Evolutionary conservation across 2,113 vertebrate species (phyloP), one percentile per base, ranked within the genome.

Genomic region (Chrysemys picta): DNA sequence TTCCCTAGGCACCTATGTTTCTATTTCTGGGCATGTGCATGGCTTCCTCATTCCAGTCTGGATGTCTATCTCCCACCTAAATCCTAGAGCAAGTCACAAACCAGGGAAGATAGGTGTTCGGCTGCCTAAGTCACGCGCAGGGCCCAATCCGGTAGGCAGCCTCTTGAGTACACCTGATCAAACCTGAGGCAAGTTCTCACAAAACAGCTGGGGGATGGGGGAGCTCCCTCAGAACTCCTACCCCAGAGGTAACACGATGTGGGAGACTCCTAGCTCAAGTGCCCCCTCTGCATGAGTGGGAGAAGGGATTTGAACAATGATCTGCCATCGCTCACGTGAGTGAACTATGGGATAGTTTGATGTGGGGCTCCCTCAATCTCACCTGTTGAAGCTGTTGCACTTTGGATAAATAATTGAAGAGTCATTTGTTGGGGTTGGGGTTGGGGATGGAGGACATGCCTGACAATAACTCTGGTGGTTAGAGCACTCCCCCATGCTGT

Each of bases 371-470:
- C 35, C 16, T n/a, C 29, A n/a, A 10, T 69, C 62, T 69, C 35
- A 35, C 62, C 62, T n/a, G 31, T n/a, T 69, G 31, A 69, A 69
- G 31, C 29, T 31, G 59, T 35, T 62, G 31, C 59, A 62, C 29
- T 62, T 62, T 62, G 59, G 27, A 62, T 62, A 35, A 62, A 35
- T 62, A 62, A 62, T 8, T 62, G 59, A 62, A 62, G 27, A 62
- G 13, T 59, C 29, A 13, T 59, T 10, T 29, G 42, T 42, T 42
- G 42, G 42, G 25, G 49, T 49, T 49, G 49, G 10, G 3, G 10
- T 10, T 3, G 49, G 1, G 49, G 4, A 2, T 4, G 50, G 2
- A 4, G 62, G 16, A 22, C 65, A 38, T 2, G 29, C 14, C 65
- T 69, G 16, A n/a, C 21, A 69, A 69, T n/a, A n/a, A 69, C 17